phyloP scores from a whole-genome alignment of 2,888 invertebrate species.

The Galerucella calmariensis region DNA sequence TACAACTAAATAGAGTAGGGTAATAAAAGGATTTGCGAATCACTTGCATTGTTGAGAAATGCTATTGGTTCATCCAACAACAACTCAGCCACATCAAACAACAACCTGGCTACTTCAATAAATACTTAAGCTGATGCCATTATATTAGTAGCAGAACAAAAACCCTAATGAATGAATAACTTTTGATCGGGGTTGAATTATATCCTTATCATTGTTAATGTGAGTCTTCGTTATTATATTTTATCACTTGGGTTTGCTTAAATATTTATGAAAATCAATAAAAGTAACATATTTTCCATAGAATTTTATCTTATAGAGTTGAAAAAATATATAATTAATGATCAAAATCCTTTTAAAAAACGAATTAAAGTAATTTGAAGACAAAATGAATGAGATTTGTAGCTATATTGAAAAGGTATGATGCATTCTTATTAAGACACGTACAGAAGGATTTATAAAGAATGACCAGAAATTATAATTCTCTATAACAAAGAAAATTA shows the following conservation, averaged over 20 bases:
- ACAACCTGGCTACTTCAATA: too few species aligned
- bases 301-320: not conserved
- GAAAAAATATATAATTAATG: not conserved
- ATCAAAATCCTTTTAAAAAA: not conserved
- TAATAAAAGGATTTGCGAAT: constrained; percentile 5
- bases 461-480: too few species aligned
- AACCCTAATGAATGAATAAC: not conserved
- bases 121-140: constrained; percentile 19
- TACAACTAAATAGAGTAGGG: constrained; percentile 6
- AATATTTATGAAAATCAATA: too few species aligned
- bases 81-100: constrained; percentile 7
- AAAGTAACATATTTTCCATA: not conserved
- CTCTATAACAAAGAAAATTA: too few species aligned
- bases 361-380: too few species aligned
- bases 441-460: too few species aligned
- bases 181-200: not conserved
- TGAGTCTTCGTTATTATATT: too few species aligned
- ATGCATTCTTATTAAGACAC: too few species aligned
- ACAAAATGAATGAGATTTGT: too few species aligned
- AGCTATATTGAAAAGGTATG: too few species aligned
- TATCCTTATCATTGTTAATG: not conserved
- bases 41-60: constrained; percentile 9
- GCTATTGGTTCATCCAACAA: constrained; percentile 14
- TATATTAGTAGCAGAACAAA: constrained; percentile 11
- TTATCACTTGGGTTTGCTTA: too few species aligned